phyloP scores from a whole-genome alignment of 1,140 invertebrate species.

The Conopomorpha cramerella region DNA sequence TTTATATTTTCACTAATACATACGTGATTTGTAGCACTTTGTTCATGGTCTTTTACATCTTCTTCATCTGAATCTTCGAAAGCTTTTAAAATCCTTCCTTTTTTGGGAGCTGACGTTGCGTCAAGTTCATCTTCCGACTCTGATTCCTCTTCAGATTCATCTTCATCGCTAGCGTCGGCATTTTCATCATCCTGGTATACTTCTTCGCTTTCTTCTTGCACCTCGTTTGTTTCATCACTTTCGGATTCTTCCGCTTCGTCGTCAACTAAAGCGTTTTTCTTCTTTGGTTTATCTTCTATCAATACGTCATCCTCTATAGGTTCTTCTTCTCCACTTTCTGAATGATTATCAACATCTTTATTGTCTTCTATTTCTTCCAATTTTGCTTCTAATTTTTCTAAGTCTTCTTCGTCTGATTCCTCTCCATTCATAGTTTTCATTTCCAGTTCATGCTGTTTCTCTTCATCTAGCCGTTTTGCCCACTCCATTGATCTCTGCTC shows the following conservation, averaged over 20 bases:
- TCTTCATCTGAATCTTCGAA: conserved; percentile 51
- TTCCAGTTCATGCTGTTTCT: conserved; percentile 48
- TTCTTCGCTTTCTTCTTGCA: conserved; percentile 7
- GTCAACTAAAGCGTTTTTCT: conserved; percentile 37
- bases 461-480: conserved; percentile 61
- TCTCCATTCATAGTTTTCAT: conserved; percentile 18
- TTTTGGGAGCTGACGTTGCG: conserved; percentile 14
- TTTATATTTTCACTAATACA: conserved; percentile 4
- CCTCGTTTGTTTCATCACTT: conserved; percentile 18
- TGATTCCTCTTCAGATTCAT: conserved; percentile 23
- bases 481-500: conserved; percentile 66
- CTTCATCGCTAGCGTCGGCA: conserved; percentile 20
- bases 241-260: conserved; percentile 56
- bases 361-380: conserved; percentile 18
- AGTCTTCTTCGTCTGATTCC: conserved; percentile 31
- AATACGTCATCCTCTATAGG: conserved; percentile 40
- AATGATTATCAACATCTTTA: conserved; percentile 14
- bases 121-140: no score
- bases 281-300: conserved; percentile 28
- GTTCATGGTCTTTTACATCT: no score
- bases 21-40: conserved; percentile 4
- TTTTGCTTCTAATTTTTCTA: conserved; percentile 37
- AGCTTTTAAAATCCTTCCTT: conserved; percentile 35
- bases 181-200: conserved; percentile 8
- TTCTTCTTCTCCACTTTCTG: conserved; percentile 42